Percentiles rank a stretch among this genome's conserved stretches.
Evolutionary conservation across 2,888 invertebrate genomes (phyloP).

Genomic region (Erynnis tages): DNA sequence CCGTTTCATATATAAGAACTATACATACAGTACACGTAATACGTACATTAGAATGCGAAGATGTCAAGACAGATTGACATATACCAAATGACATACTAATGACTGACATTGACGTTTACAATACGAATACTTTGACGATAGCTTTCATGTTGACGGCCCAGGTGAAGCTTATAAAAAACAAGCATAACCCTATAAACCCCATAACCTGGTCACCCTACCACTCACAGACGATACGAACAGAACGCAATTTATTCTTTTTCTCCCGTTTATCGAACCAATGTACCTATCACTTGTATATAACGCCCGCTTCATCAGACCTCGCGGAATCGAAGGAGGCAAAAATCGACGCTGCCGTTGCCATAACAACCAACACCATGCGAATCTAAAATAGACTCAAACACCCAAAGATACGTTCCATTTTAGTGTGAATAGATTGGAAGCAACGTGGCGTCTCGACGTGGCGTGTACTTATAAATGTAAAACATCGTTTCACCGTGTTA

Average conservation of each 20-base stretch:
- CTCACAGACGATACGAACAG: conserved; percentile 21
- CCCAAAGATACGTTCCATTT: conserved; percentile 37
- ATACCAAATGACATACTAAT: too few relatives aligned
- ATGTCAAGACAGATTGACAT: too few relatives aligned
- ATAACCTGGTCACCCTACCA: too few relatives aligned
- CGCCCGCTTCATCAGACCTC: conserved; percentile 53
- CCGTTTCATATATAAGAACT: too few relatives aligned
- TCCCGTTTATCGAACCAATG: conserved; percentile 36
- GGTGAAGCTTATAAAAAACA: too few relatives aligned
- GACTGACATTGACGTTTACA: too few relatives aligned
- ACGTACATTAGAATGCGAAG: too few relatives aligned
- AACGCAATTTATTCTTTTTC: conserved; percentile 38
- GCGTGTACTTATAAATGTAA: conserved; percentile 81
- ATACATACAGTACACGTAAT: too few relatives aligned
- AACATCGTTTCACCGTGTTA: conserved; percentile 61
- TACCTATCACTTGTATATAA: conserved; percentile 35
- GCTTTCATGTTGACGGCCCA: too few relatives aligned
- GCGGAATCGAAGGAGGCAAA: conserved; percentile 65
- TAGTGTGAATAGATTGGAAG: too few relatives aligned
- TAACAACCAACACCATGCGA: conserved; percentile 44
- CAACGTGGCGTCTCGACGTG: conserved; percentile 45
- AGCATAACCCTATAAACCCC: too few relatives aligned
- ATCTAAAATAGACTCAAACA: conserved; percentile 42
- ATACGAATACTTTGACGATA: too few relatives aligned
- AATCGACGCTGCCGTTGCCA: conserved; percentile 64